phyloP scores from a whole-genome alignment of 2,113 vertebrate genomes.

The Naja naja region DNA sequence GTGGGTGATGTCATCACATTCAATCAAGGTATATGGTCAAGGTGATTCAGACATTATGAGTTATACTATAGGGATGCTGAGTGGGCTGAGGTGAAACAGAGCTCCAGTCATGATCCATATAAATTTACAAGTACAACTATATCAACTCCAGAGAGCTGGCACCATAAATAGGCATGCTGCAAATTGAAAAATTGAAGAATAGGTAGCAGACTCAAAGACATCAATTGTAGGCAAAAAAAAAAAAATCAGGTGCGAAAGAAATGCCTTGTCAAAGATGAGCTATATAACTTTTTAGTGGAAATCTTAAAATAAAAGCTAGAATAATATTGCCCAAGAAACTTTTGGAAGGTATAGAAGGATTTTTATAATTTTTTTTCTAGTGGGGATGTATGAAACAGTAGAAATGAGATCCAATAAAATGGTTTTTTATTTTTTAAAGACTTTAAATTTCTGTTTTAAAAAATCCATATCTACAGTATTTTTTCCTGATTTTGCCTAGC shows the following conservation, averaged over 20 bases:
- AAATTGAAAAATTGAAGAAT: background rate
- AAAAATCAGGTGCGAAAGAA: background rate
- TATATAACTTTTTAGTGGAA: background rate
- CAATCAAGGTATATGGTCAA: background rate
- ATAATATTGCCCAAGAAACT: background rate
- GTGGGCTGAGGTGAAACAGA: slow-evolving; percentile 10
- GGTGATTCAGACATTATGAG: slow-evolving; percentile 19
- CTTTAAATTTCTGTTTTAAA: background rate
- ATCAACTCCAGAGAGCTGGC: background rate
- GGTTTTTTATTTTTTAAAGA: background rate
- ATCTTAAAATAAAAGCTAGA: background rate
- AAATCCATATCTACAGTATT: background rate
- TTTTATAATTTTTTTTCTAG: background rate
- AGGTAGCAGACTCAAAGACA: background rate
- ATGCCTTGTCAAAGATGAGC: background rate
- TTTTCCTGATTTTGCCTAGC: background rate
- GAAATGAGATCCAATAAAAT: background rate
- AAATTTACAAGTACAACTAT: background rate
- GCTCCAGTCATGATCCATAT: slow-evolving; percentile 3
- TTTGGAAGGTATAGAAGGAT: background rate
- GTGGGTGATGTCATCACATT: background rate
- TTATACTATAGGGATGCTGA: slow-evolving; percentile 3
- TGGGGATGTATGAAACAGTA: background rate
- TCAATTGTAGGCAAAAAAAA: background rate
- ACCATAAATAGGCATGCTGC: background rate